phyloP scores from a whole-genome alignment of 2,888 invertebrate species.

The Muschampia plurimacula region DNA sequence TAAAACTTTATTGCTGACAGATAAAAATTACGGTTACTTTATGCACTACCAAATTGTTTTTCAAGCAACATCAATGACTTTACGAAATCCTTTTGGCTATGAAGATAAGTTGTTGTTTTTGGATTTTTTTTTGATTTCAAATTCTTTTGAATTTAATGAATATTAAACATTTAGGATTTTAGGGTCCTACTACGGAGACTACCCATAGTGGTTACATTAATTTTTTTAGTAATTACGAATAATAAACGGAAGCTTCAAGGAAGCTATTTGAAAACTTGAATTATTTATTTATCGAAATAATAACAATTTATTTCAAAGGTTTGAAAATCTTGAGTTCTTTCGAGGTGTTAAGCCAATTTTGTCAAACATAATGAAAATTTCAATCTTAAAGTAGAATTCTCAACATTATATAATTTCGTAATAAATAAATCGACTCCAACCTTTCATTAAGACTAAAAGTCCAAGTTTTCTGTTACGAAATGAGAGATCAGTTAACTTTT shows the following conservation, averaged over 20 bases:
- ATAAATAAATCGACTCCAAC: neutral
- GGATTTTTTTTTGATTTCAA: too few relatives aligned
- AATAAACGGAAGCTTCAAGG: too few relatives aligned
- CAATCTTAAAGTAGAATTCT: neutral
- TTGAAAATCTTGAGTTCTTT: neutral
- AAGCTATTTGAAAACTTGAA: too few relatives aligned
- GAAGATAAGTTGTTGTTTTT: too few relatives aligned
- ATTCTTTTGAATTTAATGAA: too few relatives aligned
- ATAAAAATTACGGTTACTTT: conserved; percentile 53
- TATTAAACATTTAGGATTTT: too few relatives aligned
- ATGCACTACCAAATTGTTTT: neutral
- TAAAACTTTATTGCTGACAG: conserved; percentile 56
- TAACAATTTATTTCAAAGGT: neutral
- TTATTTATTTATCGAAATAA: too few relatives aligned
- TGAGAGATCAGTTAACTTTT: conserved; percentile 19
- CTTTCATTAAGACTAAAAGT: conserved; percentile 15
- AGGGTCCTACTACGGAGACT: too few relatives aligned
- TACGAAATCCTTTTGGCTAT: too few relatives aligned
- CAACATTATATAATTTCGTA: neutral
- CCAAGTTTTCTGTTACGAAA: conserved; percentile 14
- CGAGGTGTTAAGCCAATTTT: neutral
- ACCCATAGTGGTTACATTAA: too few relatives aligned
- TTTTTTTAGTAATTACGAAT: too few relatives aligned
- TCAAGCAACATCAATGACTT: too few relatives aligned
- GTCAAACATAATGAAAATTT: neutral